Conservation (phyloP, 2,797 vertebrate species). For the Choloepus didactylus region DNA sequence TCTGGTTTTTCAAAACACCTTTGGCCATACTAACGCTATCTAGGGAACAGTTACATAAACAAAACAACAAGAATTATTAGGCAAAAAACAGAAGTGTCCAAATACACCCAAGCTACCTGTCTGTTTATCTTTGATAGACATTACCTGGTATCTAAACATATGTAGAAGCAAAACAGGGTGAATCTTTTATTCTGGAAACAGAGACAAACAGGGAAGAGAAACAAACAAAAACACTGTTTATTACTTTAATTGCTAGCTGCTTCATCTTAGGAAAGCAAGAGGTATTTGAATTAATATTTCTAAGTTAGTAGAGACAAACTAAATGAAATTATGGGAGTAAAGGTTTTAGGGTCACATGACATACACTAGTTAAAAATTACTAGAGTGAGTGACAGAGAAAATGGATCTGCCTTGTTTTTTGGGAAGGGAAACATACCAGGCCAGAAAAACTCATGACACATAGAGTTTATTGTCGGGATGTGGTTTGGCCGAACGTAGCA, state of each 20-base stretch:
- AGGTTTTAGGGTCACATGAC: constrained; percentile 17
- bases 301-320: constrained; percentile 62
- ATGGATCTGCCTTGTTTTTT: constrained; percentile 2
- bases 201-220: constrained; percentile 68
- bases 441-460: constrained; percentile 99
- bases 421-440: constrained; percentile 91
- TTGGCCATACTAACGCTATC: constrained; percentile 2
- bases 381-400: constrained; percentile 51
- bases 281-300: constrained; percentile 58
- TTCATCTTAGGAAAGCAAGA: constrained; percentile 78
- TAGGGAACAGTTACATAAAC: constrained; percentile 58
- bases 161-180: constrained; percentile 69
- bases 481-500: constrained; percentile 97
- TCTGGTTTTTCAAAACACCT: constrained; percentile 44
- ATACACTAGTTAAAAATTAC: constrained; percentile 58
- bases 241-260: constrained; percentile 67
- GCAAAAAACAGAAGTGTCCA: constrained; percentile 63
- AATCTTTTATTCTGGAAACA: constrained; percentile 74
- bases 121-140: constrained; percentile 46
- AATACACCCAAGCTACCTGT: constrained; percentile 23
- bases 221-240: constrained; percentile 70
- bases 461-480: constrained; percentile 97
- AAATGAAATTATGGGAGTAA: constrained; percentile 21
- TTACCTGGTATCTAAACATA: constrained; percentile 68
- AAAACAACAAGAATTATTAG: constrained; percentile 63